Evolutionary conservation across 1,140 invertebrate species (phyloP).

Genomic region (Drosophila lini): DNA sequence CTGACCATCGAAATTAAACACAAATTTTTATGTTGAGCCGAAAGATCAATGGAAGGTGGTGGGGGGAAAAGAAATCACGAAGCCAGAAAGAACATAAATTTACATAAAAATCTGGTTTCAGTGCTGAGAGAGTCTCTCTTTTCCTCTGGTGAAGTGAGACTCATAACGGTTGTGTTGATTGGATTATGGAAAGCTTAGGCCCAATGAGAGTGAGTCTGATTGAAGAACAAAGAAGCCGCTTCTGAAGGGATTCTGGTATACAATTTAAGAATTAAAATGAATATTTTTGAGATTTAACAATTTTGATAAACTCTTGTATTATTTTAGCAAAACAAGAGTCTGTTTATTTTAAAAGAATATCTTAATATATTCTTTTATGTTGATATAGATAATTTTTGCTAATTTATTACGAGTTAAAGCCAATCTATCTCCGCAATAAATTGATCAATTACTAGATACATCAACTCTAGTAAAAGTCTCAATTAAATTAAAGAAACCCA

Average conservation of each 20-base stretch:
- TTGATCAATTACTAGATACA: neutral
- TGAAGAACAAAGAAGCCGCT: conserved; percentile 24
- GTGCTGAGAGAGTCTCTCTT: neutral
- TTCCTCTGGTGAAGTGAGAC: conserved; percentile 3
- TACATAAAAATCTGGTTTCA: conserved; percentile 76
- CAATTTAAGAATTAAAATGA: neutral
- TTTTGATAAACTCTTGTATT: neutral
- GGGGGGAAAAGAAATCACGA: conserved; percentile 59
- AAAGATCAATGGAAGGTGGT: conserved; percentile 58
- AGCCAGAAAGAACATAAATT: conserved; percentile 58
- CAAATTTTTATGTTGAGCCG: conserved; percentile 70
- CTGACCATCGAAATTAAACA: conserved; percentile 73
- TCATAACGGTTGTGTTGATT: conserved; percentile 40
- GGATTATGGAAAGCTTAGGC: conserved; percentile 25
- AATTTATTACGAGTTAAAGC: neutral
- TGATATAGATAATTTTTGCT: neutral
- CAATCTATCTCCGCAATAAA: neutral
- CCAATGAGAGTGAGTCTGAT: conserved; percentile 66
- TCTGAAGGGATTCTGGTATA: too few species aligned
- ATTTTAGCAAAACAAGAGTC: neutral
- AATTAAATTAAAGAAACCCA: conserved; percentile 22
- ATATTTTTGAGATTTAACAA: neutral
- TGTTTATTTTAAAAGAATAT: neutral
- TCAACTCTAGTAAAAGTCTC: conserved; percentile 1
- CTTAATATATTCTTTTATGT: too few species aligned